Conservation (phyloP, 2,113 vertebrate species). For the Corythornis vintsioides region DNA sequence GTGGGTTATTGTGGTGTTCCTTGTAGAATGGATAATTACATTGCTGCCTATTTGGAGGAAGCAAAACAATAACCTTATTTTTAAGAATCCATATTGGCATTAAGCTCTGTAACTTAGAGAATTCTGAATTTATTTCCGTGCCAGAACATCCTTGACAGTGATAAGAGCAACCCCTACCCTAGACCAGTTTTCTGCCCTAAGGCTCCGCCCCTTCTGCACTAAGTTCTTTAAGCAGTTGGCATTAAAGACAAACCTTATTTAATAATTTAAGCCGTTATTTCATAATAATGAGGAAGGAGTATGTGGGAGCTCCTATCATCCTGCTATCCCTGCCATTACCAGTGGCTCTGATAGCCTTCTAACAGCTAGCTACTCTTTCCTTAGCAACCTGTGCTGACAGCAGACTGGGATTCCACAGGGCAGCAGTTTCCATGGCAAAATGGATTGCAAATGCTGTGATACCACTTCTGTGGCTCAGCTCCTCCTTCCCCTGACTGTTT, state of each 20-base stretch:
- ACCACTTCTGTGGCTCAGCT: not conserved
- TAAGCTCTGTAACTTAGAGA: not conserved
- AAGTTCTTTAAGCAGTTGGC: not conserved
- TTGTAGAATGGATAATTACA: not conserved
- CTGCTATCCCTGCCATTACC: not conserved
- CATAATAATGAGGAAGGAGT: not conserved
- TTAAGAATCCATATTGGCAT: not conserved
- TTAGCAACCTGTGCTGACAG: conserved; percentile 6
- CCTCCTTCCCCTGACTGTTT: not conserved
- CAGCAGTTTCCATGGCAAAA: conserved; percentile 68
- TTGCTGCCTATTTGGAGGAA: not conserved
- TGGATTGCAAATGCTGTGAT: not conserved
- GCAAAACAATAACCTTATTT: not conserved
- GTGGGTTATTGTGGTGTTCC: not conserved
- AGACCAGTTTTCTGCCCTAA: not conserved
- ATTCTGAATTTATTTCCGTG: not conserved
- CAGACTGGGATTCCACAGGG: conserved; percentile 30
- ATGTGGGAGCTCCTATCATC: not conserved
- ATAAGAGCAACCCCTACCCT: not conserved
- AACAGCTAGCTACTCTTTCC: conserved; percentile 24
- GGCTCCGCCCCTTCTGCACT: not conserved
- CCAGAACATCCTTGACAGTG: fast-evolving
- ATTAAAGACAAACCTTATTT: not conserved
- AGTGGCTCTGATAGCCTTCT: not conserved
- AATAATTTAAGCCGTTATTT: not conserved